phyloP scores from a whole-genome alignment of 2,113 vertebrate genomes.

The Corynorhinus townsendii region DNA sequence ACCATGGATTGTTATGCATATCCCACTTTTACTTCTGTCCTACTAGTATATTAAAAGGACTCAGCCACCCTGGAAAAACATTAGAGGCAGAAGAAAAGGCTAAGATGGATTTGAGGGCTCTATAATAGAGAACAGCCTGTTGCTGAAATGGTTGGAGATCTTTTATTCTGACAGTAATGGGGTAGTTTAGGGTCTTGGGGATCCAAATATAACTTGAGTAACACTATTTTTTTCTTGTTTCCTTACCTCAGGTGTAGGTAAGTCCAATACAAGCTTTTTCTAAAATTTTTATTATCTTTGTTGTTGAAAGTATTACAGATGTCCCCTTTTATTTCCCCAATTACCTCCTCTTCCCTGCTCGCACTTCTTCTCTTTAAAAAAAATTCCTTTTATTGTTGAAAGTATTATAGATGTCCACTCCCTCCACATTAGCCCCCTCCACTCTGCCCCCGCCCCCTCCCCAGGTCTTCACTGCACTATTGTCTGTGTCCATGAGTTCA shows the following conservation, averaged over 20 bases:
- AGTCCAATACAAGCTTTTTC: not conserved
- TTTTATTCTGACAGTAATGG: slow-evolving; percentile 31
- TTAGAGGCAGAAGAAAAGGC: not conserved
- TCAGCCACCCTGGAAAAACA: not conserved
- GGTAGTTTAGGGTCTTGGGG: not conserved
- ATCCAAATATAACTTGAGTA: not conserved
- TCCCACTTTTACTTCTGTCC: not conserved
- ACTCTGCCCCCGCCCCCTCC: too few species aligned
- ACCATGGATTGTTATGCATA: not conserved
- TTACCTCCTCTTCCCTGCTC: too few species aligned
- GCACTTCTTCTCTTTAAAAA: too few species aligned
- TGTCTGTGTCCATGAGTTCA: not conserved
- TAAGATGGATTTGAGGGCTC: not conserved
- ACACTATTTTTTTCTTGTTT: not conserved
- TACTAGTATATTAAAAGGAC: not conserved
- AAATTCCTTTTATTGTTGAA: too few species aligned
- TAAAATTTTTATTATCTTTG: too few species aligned
- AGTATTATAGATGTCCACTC: too few species aligned
- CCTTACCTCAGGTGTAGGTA: not conserved
- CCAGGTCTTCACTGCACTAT: too few species aligned
- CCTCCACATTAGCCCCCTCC: too few species aligned
- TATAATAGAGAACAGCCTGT: not conserved
- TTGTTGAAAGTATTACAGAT: too few species aligned
- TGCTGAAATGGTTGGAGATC: not conserved
- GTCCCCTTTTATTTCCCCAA: too few species aligned